A percentile compares a stretch with the other conserved stretches of the same genome.
Evolutionary conservation across 2,888 invertebrate genomes (phyloP).

Genomic region (Carabus problematicus): DNA sequence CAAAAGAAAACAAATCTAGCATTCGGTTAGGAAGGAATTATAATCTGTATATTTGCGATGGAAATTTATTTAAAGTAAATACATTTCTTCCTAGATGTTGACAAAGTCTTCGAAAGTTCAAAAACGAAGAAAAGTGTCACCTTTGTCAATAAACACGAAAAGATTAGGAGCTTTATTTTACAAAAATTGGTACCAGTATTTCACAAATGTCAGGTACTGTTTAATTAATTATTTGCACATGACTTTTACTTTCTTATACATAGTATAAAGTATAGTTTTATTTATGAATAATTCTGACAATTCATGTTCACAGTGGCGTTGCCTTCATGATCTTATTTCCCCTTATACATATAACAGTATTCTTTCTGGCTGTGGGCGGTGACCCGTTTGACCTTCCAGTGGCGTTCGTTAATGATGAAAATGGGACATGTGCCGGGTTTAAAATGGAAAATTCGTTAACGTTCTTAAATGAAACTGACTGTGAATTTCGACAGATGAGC

Average conservation of each 20-base stretch:
- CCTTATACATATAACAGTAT: conserved; percentile 78
- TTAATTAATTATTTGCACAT: not conserved
- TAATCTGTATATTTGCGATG: too few relatives aligned
- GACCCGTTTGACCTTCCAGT: conserved; percentile 76
- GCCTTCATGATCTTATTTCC: conserved; percentile 84
- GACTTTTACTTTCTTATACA: too few relatives aligned
- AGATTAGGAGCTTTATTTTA: conserved; percentile 44
- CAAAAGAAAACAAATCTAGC: conserved; percentile 3
- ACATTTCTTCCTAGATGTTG: conserved; percentile 57
- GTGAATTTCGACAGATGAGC: conserved; percentile 65
- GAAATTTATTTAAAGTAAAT: too few relatives aligned
- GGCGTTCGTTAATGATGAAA: conserved; percentile 83
- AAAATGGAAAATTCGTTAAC: conserved; percentile 54
- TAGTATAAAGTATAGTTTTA: too few relatives aligned
- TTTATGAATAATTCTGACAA: too few relatives aligned
- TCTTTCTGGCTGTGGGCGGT: conserved; percentile 81
- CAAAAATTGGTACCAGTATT: conserved; percentile 53
- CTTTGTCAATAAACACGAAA: conserved; percentile 14
- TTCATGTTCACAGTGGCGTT: conserved; percentile 74
- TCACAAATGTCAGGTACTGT: conserved; percentile 47
- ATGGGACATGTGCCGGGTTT: conserved; percentile 49
- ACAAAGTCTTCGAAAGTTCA: conserved; percentile 57
- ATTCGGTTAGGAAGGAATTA: too few relatives aligned
- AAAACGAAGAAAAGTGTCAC: conserved; percentile 31
- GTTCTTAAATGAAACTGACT: conserved; percentile 55